Base-by-base conservation (phyloP, 2,113 vertebrate species). In the Trichomycterus rosablanca region DNA sequence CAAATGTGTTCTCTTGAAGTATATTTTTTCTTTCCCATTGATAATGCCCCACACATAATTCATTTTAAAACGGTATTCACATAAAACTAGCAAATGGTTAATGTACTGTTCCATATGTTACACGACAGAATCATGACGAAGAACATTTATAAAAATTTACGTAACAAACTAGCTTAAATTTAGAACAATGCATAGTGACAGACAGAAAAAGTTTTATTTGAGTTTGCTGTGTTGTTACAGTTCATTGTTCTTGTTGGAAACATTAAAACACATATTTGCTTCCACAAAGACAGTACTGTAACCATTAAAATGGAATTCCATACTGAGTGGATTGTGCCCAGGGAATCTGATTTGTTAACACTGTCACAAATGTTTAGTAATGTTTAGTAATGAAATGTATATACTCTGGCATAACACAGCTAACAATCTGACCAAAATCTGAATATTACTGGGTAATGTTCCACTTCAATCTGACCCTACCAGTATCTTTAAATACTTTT, bases 131-230 rank as follows among this genome's bases (percentile, higher is more conserved):
- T 72, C 74, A 61, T 67, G 44, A 63, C 65, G 74, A 87, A 86
- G 81, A 83, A 83, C 80, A 87, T 79, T 63, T 78, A 83, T 83
- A 80, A 5, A 32, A 73, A 85, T 85, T 79, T 83, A 88, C 83
- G 82, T 73, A 84, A 84, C 70, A 86, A 82, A 20, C 55, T 59
- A 59, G 26, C 16, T 83, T 85, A 88, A 84, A 84, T 84, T 85
- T 86, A 81, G 84, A 87, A 84, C 85, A 85, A 86, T 86, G 84
- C 85, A 85, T 84, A 86, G 82, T 84, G 85, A 86, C 83, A 81
- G 82, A 86, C 82, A 79, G 79, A 81, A 80, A 82, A 73, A 22
- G 76, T 84, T 85, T 81, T 82, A 86, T 84, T 82, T 83, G 80
- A 81, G 84, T 76, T 83, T 84, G 84, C 79, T 81, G 78, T 81